Percentiles rank a stretch among this genome's conserved stretches.
phyloP scores from a whole-genome alignment of 2,113 vertebrate genomes.

The Trematocara variabile region DNA sequence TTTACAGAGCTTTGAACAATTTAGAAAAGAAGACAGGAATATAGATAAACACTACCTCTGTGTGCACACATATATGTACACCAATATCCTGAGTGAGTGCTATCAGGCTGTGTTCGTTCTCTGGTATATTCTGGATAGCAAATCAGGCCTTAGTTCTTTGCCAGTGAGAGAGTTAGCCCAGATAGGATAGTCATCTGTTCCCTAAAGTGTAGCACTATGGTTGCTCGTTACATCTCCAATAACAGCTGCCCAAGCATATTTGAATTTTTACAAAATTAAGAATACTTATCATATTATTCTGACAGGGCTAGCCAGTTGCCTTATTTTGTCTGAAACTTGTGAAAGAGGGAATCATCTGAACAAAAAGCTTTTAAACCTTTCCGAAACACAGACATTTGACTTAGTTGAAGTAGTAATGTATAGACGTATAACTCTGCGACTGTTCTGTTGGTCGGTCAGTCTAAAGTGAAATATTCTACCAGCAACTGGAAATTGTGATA shows the following conservation, averaged over 20 bases:
- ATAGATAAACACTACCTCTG: background rate
- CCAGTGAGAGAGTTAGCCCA: background rate
- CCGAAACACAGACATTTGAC: background rate
- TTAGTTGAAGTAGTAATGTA: background rate
- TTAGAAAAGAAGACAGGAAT: background rate
- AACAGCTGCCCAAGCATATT: background rate
- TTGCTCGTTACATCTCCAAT: rapidly evolving
- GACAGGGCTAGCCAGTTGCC: rapidly evolving
- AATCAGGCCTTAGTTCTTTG: background rate
- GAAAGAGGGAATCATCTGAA: background rate
- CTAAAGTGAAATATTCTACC: background rate
- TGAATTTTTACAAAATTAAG: background rate
- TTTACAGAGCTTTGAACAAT: background rate
- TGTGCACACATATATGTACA: background rate
- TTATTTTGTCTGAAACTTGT: background rate
- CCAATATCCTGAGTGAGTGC: background rate
- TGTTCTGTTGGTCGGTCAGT: background rate
- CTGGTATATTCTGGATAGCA: background rate
- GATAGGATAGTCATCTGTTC: background rate
- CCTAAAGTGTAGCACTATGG: background rate
- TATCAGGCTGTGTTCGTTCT: background rate
- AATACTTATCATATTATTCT: background rate
- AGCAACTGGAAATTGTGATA: background rate
- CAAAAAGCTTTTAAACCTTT: background rate
- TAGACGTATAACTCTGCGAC: background rate